A percentile compares a stretch with the other conserved stretches of the same genome.
phyloP scores from a whole-genome alignment of 2,113 vertebrate genomes.

The Cettia cetti region DNA sequence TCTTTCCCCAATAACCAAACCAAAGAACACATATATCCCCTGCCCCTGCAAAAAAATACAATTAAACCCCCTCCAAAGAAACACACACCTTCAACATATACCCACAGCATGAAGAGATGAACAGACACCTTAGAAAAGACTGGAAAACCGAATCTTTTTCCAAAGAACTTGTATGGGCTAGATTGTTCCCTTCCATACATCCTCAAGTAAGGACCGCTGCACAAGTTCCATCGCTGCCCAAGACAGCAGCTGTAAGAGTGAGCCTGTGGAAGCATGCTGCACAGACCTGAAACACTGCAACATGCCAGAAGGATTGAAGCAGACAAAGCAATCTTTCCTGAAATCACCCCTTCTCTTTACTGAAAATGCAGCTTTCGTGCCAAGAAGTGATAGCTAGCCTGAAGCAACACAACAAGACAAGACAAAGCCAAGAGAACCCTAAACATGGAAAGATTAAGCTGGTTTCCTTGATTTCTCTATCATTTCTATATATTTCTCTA shows the following conservation, averaged over 20 bases:
- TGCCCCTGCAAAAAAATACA: accelerated
- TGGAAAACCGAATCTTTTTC: not conserved
- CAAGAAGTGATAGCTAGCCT: not conserved
- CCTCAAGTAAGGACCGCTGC: accelerated
- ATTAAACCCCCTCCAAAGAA: not conserved
- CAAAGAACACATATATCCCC: not conserved
- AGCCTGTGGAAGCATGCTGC: not conserved
- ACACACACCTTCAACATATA: not conserved
- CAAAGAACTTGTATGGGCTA: not conserved
- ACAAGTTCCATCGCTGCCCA: not conserved
- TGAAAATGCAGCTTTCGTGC: not conserved
- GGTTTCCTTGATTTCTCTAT: not conserved
- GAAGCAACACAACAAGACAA: not conserved
- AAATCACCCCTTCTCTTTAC: not conserved
- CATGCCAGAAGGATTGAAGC: not conserved
- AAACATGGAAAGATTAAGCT: not conserved
- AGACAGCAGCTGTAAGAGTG: accelerated
- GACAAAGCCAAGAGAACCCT: not conserved
- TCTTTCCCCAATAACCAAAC: not conserved
- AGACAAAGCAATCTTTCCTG: not conserved
- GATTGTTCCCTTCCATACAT: not conserved
- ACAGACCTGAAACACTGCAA: not conserved
- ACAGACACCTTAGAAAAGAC: not conserved
- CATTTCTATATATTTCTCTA: not conserved
- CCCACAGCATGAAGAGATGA: not conserved